Conservation (phyloP, 2,113 vertebrate genomes). For the Cranoglanis bouderius region DNA sequence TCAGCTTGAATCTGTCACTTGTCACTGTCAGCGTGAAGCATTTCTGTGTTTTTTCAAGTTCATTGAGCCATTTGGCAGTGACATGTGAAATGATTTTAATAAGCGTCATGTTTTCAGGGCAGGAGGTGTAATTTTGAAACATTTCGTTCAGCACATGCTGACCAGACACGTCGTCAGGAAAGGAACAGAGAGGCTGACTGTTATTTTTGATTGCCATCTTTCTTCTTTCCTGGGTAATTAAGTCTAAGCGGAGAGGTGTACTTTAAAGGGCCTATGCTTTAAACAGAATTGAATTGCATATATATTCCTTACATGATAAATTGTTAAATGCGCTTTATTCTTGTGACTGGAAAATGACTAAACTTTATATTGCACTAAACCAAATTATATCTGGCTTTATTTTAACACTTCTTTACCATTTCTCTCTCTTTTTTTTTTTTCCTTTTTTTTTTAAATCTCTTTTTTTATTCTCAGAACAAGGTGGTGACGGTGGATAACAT, state of each 20-base stretch:
- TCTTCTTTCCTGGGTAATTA: slow-evolving; percentile 70
- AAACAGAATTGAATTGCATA: slow-evolving; percentile 5
- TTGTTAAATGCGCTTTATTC: not conserved
- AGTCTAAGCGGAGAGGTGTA: slow-evolving; percentile 66
- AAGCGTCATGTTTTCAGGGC: slow-evolving; percentile 37
- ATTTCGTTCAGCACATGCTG: slow-evolving; percentile 53
- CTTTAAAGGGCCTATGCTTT: slow-evolving; percentile 62
- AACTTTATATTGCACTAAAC: not conserved
- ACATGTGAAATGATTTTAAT: slow-evolving; percentile 37
- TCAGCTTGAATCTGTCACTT: slow-evolving; percentile 26
- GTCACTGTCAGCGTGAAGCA: slow-evolving; percentile 23
- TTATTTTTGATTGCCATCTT: slow-evolving; percentile 63
- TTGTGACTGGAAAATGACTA: not conserved
- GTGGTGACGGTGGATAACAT: slow-evolving; percentile 88
- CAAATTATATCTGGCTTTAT: not conserved
- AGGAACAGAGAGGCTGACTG: slow-evolving; percentile 65
- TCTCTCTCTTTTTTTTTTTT: not conserved
- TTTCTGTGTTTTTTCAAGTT: slow-evolving; percentile 38
- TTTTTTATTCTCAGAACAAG: slow-evolving; percentile 81
- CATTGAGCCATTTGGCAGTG: slow-evolving; percentile 41
- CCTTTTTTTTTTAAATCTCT: not conserved
- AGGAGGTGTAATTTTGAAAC: slow-evolving; percentile 48
- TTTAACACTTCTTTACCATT: not conserved
- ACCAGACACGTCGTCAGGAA: slow-evolving; percentile 61
- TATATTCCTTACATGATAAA: slow-evolving; percentile 7